Conservation (phyloP, 2,113 vertebrate genomes). For the Vicugna pacos region DNA sequence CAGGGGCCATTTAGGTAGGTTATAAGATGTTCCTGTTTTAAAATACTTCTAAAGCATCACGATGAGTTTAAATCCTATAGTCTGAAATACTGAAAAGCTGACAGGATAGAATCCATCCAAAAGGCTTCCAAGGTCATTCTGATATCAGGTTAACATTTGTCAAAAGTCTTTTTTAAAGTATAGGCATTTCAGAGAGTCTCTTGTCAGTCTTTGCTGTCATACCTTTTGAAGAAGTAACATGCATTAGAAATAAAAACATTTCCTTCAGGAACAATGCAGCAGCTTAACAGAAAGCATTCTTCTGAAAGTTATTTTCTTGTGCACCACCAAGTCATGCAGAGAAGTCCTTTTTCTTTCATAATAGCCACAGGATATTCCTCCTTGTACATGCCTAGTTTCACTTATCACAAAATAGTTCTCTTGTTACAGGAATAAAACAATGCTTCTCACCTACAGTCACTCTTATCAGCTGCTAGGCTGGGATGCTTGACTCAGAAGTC, state of each 20-base stretch:
- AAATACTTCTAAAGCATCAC: conserved; percentile 81
- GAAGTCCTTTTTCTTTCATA: conserved; percentile 81
- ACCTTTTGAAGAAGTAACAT: conserved; percentile 83
- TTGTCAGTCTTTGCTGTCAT: conserved; percentile 79
- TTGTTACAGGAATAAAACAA: conserved; percentile 70
- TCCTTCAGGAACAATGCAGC: conserved; percentile 82
- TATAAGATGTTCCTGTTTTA: conserved; percentile 81
- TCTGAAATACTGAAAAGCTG: conserved; percentile 80
- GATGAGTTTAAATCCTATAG: conserved; percentile 83
- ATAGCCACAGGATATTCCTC: conserved; percentile 78
- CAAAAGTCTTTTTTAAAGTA: conserved; percentile 84
- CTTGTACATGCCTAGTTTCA: conserved; percentile 73
- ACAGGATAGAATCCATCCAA: conserved; percentile 83
- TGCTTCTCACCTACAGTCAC: conserved; percentile 83
- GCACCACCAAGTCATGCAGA: conserved; percentile 73
- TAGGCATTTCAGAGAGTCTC: conserved; percentile 74
- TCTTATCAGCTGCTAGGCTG: conserved; percentile 77
- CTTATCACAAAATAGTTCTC: conserved; percentile 67
- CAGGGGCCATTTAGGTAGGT: conserved; percentile 83
- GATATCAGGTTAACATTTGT: conserved; percentile 71
- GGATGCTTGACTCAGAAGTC: conserved; percentile 75
- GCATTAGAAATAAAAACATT: conserved; percentile 55
- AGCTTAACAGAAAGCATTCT: conserved; percentile 83
- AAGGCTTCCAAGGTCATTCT: conserved; percentile 89
- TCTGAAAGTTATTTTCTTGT: conserved; percentile 85